These are phyloP conservation scores for Nomada ferruginata DNA, from an alignment of 2,888 invertebrate genomes.

Conservation along the genomic window DNA sequence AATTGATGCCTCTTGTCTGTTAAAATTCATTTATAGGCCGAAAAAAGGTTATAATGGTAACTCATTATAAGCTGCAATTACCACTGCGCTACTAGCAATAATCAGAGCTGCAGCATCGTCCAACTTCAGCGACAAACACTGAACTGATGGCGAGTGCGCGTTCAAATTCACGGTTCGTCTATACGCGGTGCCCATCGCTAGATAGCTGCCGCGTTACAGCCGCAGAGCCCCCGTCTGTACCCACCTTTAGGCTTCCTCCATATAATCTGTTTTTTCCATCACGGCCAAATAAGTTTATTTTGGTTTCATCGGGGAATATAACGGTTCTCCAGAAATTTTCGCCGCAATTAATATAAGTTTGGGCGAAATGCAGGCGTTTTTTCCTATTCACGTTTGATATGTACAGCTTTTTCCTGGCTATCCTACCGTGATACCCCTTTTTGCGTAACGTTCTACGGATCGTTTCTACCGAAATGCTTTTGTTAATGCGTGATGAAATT, in stretches of 20 bases:
- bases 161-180: too few species aligned
- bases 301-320: not conserved
- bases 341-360: slow-evolving; percentile 2
- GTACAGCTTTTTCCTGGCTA: not conserved
- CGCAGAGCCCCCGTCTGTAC: too few species aligned
- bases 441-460: not conserved
- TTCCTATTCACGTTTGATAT: not conserved
- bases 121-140: too few species aligned
- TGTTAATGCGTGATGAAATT: slow-evolving; percentile 6
- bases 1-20: too few species aligned
- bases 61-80: too few species aligned
- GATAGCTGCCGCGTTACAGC: too few species aligned
- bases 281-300: slow-evolving; percentile 2
- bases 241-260: not conserved
- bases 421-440: not conserved
- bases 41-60: too few species aligned
- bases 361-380: not conserved
- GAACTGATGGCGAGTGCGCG: too few species aligned
- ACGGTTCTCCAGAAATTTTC: not conserved
- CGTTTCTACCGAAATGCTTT: not conserved
- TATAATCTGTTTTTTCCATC: not conserved
- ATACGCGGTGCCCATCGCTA: too few species aligned
- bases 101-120: too few species aligned
- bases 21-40: too few species aligned
- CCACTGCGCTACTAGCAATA: too few species aligned